These are phyloP conservation scores for Acyrthosiphon pisum DNA, from an alignment of 1,140 invertebrate genomes.

Conservation along the genomic window DNA sequence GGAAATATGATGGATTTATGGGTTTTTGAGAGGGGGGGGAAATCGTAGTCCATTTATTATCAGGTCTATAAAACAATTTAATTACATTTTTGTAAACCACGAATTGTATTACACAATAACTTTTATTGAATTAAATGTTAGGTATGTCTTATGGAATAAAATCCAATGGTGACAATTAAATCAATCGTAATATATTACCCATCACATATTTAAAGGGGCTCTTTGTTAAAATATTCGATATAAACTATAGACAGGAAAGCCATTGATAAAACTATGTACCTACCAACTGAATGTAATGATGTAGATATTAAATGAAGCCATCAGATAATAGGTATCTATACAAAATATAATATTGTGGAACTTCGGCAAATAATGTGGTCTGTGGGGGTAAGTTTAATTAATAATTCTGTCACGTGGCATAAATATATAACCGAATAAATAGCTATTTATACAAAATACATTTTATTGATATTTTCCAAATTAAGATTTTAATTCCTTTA, in stretches of 20 bases:
- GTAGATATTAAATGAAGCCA: constrained; percentile 30
- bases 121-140: background rate
- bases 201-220: background rate
- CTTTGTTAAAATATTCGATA: background rate
- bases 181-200: background rate
- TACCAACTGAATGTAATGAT: background rate
- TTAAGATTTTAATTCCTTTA: background rate
- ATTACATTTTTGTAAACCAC: background rate
- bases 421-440: background rate
- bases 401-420: background rate
- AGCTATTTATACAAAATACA: background rate
- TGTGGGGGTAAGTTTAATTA: background rate
- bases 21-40: too few relatives aligned
- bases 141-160: background rate
- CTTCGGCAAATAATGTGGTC: background rate
- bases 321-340: background rate
- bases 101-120: background rate
- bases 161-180: background rate
- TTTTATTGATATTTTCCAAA: background rate
- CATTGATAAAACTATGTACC: background rate
- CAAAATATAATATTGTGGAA: background rate
- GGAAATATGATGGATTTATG: background rate
- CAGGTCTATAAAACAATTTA: background rate
- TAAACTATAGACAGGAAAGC: background rate
- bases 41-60: background rate